Conservation (phyloP, 1,140 invertebrate genomes). For the Leptoteleia sp. region DNA sequence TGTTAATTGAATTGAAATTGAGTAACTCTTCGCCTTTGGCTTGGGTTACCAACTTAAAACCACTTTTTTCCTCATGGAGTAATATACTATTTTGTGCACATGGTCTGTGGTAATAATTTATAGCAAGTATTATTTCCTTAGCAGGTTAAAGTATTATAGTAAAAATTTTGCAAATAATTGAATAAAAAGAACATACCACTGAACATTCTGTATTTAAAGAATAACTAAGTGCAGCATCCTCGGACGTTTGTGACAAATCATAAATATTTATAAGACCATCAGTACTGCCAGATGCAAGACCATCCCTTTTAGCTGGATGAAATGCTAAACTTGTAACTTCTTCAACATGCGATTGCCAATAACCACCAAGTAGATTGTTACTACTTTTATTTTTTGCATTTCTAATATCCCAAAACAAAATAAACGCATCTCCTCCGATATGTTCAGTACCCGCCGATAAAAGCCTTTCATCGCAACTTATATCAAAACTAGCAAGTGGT, state of each 20-base stretch:
- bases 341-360: conserved; percentile 92
- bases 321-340: conserved; percentile 91
- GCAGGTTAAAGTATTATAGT: too few relatives aligned
- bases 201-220: conserved; percentile 92
- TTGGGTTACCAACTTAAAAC: too few relatives aligned
- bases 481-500: conserved; percentile 87
- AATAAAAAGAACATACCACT: conserved; percentile 81
- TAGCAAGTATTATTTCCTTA: too few relatives aligned
- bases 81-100: too few relatives aligned
- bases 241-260: conserved; percentile 87
- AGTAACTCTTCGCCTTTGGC: too few relatives aligned
- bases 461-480: conserved; percentile 87
- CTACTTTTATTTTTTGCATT: conserved; percentile 74
- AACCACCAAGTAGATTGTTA: conserved; percentile 87
- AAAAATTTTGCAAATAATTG: too few relatives aligned
- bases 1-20: too few relatives aligned
- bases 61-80: too few relatives aligned
- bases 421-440: conserved; percentile 86
- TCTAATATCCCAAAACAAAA: conserved; percentile 92
- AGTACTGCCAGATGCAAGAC: conserved; percentile 87
- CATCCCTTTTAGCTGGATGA: conserved; percentile 86
- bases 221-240: conserved; percentile 90
- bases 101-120: too few relatives aligned
- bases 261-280: conserved; percentile 94
- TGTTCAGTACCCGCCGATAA: conserved; percentile 90